phyloP scores from a whole-genome alignment of 2,797 vertebrate genomes.

The Thalassophryne amazonica region DNA sequence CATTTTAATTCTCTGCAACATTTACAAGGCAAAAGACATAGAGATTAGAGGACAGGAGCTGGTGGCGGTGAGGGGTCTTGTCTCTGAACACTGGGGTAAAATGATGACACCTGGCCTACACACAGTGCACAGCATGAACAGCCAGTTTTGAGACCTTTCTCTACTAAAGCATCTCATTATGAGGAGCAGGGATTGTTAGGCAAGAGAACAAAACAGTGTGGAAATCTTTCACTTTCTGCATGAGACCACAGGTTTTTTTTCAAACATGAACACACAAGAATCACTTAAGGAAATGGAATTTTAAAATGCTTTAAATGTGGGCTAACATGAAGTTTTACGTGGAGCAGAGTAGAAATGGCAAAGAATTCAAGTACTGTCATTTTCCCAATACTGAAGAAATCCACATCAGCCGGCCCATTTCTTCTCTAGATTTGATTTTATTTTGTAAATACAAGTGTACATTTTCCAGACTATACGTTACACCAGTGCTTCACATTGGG shows the following conservation, averaged over 20 bases:
- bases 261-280: too few species aligned
- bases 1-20: not conserved
- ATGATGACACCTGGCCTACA: constrained; percentile 57
- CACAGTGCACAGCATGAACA: constrained; percentile 37
- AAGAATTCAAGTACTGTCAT: too few species aligned
- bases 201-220: not conserved
- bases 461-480: too few species aligned
- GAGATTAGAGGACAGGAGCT: constrained; percentile 44
- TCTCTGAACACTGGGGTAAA: constrained; percentile 52
- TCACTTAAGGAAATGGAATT: too few species aligned
- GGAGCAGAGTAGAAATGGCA: too few species aligned
- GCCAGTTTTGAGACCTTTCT: constrained; percentile 28
- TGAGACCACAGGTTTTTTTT: not conserved
- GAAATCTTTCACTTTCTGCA: constrained; percentile 3
- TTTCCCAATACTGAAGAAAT: too few species aligned
- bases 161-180: constrained; percentile 21
- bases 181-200: not conserved
- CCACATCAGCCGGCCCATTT: too few species aligned
- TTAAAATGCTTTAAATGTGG: too few species aligned
- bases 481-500: too few species aligned
- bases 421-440: too few species aligned
- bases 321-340: too few species aligned
- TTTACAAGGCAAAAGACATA: not conserved
- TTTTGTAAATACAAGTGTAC: too few species aligned
- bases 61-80: constrained; percentile 52